Evolutionary conservation across 2,797 vertebrate genomes (phyloP), one percentile per base, ranked within the genome.

Genomic region (Benthosema pterotum): DNA sequence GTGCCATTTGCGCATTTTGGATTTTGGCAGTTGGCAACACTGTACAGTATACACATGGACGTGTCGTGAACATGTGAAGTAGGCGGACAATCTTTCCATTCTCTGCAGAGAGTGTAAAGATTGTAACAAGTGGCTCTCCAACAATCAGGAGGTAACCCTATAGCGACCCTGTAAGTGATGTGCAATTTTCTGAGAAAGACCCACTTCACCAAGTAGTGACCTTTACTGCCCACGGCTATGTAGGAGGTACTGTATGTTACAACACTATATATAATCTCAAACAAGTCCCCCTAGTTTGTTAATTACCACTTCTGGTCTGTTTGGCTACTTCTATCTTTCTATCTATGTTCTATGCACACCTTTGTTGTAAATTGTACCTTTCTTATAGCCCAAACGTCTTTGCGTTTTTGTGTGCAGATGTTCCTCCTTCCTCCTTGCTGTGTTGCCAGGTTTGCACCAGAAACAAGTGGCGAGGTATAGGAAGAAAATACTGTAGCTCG

Each of bases 301-400:
- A 88, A 91, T 87, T 83, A 84, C 77, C 75, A 63, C 78, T 77
- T 28, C n/a, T n/a, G n/a, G 58, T 77, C 71, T 67, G 68, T 22
- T 51, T 14, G 7, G 38, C 52, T 12, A 52, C 54, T 58, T 77
- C n/a, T n/a, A n/a, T n/a, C n/a, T n/a, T n/a, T n/a, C n/a, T n/a
- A n/a, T 76, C 70, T 68, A 52, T 59, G 55, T 82, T 76, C 48
- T 11, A 72, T n/a, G n/a, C n/a, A n/a, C n/a, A n/a, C n/a, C n/a
- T n/a, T n/a, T n/a, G n/a, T n/a, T n/a, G n/a, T n/a, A n/a, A n/a
- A n/a, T n/a, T n/a, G n/a, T n/a, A n/a, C n/a, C n/a, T n/a, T n/a
- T n/a, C n/a, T n/a, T n/a, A n/a, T n/a, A n/a, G n/a, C n/a, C n/a
- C n/a, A n/a, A n/a, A n/a, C n/a, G n/a, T n/a, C n/a, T n/a, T n/a